Evolutionary conservation across 2,888 invertebrate species (phyloP), one percentile per base, ranked within the genome.

Genomic region (Priocnemis perturbator): DNA sequence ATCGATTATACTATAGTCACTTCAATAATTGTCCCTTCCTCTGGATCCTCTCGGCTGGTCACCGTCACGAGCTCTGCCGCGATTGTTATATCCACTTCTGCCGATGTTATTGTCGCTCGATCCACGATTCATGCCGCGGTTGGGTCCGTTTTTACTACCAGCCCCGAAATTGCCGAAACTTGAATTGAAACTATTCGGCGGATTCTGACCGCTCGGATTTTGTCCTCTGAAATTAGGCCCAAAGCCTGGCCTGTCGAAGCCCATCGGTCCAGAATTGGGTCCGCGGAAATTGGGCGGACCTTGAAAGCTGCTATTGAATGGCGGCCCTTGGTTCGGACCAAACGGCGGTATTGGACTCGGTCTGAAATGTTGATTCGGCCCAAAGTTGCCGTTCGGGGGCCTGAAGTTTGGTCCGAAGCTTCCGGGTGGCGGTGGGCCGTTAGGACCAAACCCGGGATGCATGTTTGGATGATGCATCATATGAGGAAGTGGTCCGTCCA

Each of bases 271-370:
- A 2, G 83, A 73, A 59, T 86, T 87, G 0, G 85, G 83, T 0
- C 86, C 86, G 1, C 87, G 81, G 26, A 87, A 87, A 52, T 84
- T 86, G 0, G 88, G 86, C 14, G 86, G 83, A 9, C 85, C 86
- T 26, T 83, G 81, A 65, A 85, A 86, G 57, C 73, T 84, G 52
- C 78, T 83, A n/a, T 74, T 75, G 26, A 85, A 86, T 0, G 83
- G 79, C 11, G 77, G 83, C 0, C 81, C 81, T 57, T 82, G 83
- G 64, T 82, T 85, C 0, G 84, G 80, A 0, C 78, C 82, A 37
- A 87, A 85, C 2, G 86, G 84, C 2, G 84, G 82, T 70, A 87
- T 81, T 2, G 85, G 85, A 37, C 74, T 85, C 0, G 85, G 85
- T 37, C 87, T 78, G 61, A 87, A 88, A 58, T 85, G 86, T 65